Evolutionary conservation across 2,888 invertebrate genomes (phyloP).

Genomic region (Zaprionus obscuricornis): DNA sequence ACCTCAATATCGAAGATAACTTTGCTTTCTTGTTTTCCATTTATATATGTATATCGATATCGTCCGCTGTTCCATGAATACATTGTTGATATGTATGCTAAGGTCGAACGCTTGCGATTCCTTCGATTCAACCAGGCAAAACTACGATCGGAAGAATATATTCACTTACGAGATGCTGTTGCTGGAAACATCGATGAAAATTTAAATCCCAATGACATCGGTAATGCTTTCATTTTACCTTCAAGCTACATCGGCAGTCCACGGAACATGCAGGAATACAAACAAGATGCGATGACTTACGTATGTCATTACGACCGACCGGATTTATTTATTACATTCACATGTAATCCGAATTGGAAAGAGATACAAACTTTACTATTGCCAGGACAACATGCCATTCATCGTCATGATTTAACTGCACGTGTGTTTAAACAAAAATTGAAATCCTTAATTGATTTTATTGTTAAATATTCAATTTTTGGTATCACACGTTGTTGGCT

Average conservation of each 20-base stretch:
- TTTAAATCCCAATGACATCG: no score
- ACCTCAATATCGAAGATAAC: no score
- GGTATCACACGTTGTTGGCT: slow-evolving; percentile 40
- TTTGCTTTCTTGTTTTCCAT: no score
- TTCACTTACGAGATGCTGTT: no score
- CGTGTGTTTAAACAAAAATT: slow-evolving; percentile 2
- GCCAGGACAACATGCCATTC: not conserved
- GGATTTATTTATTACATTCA: not conserved
- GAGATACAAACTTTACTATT: not conserved
- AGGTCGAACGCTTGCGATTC: no score
- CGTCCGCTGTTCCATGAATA: no score
- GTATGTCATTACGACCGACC: not conserved
- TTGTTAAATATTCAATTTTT: slow-evolving; percentile 25
- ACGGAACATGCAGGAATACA: not conserved
- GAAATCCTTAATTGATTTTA: slow-evolving; percentile 13
- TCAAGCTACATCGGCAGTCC: not conserved
- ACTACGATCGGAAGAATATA: no score
- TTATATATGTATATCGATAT: no score
- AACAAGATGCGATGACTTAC: not conserved
- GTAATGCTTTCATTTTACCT: no score
- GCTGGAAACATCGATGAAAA: no score
- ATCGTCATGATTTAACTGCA: slow-evolving; percentile 4
- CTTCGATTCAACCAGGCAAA: no score
- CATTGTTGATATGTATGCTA: no score
- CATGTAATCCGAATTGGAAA: not conserved